Evolutionary conservation across 2,797 vertebrate genomes (phyloP).

Genomic region (Emydoidea blandingii): DNA sequence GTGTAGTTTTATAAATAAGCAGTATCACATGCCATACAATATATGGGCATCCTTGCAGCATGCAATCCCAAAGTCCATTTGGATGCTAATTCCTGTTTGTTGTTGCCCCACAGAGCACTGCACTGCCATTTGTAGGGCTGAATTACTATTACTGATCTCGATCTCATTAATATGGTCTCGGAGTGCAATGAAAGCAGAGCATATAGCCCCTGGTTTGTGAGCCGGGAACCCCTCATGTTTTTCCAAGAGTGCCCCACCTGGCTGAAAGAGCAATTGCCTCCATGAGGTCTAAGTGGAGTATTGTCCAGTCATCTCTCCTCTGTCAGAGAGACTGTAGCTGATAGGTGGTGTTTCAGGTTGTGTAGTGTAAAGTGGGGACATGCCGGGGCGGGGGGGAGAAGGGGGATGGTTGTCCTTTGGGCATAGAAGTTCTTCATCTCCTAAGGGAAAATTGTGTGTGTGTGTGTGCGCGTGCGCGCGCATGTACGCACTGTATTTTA

Average conservation of each 20-base stretch:
- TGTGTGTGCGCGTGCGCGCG: too few species aligned
- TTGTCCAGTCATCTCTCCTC: neutral
- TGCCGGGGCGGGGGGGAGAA: rapidly evolving
- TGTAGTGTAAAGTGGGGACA: neutral
- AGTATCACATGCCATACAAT: neutral
- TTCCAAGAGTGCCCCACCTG: neutral
- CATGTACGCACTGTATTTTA: neutral
- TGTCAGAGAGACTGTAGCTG: neutral
- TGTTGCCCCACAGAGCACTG: neutral
- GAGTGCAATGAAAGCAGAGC: neutral
- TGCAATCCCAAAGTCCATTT: neutral
- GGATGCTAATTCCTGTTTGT: neutral
- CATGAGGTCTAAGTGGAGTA: neutral
- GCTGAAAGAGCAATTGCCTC: neutral
- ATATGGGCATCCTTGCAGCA: neutral
- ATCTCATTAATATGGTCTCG: neutral
- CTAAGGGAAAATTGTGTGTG: neutral
- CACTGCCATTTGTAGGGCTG: neutral
- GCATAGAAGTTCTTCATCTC: neutral
- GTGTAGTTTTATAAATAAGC: neutral
- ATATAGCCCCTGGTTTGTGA: neutral
- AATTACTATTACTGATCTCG: neutral
- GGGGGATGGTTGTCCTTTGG: neutral
- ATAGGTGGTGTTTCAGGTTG: neutral
- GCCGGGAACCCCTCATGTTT: neutral